Percentiles rank a stretch among this genome's conserved stretches.
These are phyloP conservation scores for Corydoras sp. DNA, from an alignment of 2,113 vertebrate species.

Conservation along the genomic window DNA sequence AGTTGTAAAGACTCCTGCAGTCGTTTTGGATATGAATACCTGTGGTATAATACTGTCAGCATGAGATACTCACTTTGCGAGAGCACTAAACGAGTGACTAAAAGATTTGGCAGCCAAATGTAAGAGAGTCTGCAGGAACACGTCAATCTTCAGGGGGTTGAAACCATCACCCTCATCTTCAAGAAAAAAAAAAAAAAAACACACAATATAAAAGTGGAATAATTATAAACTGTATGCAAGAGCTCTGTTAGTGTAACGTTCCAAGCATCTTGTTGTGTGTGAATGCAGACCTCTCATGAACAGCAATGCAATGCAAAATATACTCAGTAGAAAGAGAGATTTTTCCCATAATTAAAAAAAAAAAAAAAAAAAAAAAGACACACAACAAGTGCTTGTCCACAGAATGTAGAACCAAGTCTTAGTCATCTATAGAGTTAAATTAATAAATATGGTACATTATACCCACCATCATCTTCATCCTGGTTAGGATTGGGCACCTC, in stretches of 20 bases:
- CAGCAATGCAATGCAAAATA: no score
- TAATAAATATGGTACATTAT: no score
- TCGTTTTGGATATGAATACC: no score
- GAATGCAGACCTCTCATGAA: no score
- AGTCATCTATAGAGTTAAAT: no score
- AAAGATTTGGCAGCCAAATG: constrained; percentile 93
- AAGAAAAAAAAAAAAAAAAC: constrained; percentile 2
- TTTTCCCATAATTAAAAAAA: not conserved
- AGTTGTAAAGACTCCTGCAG: no score
- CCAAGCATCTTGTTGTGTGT: no score
- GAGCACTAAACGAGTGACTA: constrained; percentile 96
- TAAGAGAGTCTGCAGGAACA: constrained; percentile 92
- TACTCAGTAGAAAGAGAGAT: no score
- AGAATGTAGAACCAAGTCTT: no score
- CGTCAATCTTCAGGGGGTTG: constrained; percentile 95
- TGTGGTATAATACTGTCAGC: no score
- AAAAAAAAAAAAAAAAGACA: constrained; percentile 23
- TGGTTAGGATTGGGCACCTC: constrained; percentile 96
- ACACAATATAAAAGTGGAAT: not conserved
- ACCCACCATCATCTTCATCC: constrained; percentile 86
- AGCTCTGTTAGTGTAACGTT: no score
- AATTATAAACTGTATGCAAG: not conserved
- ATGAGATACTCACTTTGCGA: constrained; percentile 83
- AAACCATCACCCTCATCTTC: constrained; percentile 91
- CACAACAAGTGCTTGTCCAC: no score